Base-by-base conservation (phyloP, 2,797 vertebrate genomes). In the Acomys russatus region DNA sequence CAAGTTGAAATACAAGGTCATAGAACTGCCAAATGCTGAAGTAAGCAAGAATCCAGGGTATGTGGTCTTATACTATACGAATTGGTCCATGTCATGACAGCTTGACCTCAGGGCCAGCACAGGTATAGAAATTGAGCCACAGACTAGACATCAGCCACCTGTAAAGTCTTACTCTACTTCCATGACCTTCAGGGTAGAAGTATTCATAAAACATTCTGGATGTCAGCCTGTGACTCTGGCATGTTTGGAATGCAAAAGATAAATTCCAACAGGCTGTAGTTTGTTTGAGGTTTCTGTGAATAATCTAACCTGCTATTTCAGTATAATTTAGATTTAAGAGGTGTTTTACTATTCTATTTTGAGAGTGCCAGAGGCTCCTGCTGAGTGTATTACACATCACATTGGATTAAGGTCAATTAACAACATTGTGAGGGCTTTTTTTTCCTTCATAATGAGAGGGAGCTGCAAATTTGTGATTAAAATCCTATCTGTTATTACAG, bases 351-450 rank as follows among this genome's bases (percentile, higher is more conserved):
- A 35, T 97, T 97, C 44, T 6, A 9, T 78, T 97, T 84, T 92
- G 80, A 89, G 35, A 94, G 82, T 95, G 90, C 38, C 33, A 82
- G 70, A 95, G 89, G 79, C 89, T 77, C 90, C 86, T 95, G 96
- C 94, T 98, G 95, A 97, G 83, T 88, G 8, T 97, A 95, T 95
- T 96, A 96, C 96, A 97, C 74, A 96, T 97, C 96, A 94, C 89
- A 90, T 97, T 97, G 96, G 95, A 97, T 98, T 98, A 98, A 98
- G 96, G 97, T 97, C 97, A 98, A 97, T 98, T 98, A 98, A n/a
- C 88, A 97, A 78, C 73, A 77, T 91, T 96, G 33, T 20, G 83
- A 97, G 84, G 70, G 66, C 17, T 86, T 97, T 59, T 90, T 77
- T 94, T 95, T 74, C n/a, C 80, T 95, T 66, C 38, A 82, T 94